Evolutionary conservation across 1,140 invertebrate genomes (phyloP).

Genomic region (Drosophila bifasciata): DNA sequence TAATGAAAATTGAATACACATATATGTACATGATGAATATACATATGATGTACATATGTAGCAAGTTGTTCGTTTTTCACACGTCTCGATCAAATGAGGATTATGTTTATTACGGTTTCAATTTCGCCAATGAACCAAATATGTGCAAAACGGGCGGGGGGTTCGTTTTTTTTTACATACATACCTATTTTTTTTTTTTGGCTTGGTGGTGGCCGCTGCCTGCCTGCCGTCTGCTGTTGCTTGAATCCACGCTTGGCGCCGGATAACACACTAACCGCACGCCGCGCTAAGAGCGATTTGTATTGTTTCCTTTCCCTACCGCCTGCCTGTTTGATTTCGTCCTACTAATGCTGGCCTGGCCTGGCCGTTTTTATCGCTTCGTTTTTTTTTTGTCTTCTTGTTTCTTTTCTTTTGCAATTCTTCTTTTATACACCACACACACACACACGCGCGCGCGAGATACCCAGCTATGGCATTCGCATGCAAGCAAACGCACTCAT

Average conservation of each 20-base stretch:
- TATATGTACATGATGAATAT: too few species aligned
- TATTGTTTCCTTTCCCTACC: too few species aligned
- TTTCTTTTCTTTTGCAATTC: conserved; percentile 67
- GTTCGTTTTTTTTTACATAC: conserved; percentile 4
- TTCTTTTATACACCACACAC: conserved; percentile 49
- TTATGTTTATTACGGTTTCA: too few species aligned
- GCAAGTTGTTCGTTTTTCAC: too few species aligned
- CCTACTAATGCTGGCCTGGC: background rate
- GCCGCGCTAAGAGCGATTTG: too few species aligned
- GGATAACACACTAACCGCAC: conserved; percentile 7
- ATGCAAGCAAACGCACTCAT: conserved; percentile 1
- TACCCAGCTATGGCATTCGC: conserved; percentile 28
- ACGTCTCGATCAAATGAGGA: too few species aligned
- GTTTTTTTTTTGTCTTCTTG: conserved; percentile 34
- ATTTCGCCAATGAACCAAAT: conserved; percentile 24
- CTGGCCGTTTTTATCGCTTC: conserved; percentile 48
- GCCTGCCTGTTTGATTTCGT: conserved; percentile 23
- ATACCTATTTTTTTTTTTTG: background rate
- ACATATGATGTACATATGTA: too few species aligned
- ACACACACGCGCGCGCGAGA: conserved; percentile 39
- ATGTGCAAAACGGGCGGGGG: conserved; percentile 26
- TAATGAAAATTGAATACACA: too few species aligned
- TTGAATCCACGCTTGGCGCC: conserved; percentile 4
- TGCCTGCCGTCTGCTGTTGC: conserved; percentile 8
- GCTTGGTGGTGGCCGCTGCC: conserved; percentile 30